Conservation (phyloP, 1,140 invertebrate genomes). For the Hermetia illucens region DNA sequence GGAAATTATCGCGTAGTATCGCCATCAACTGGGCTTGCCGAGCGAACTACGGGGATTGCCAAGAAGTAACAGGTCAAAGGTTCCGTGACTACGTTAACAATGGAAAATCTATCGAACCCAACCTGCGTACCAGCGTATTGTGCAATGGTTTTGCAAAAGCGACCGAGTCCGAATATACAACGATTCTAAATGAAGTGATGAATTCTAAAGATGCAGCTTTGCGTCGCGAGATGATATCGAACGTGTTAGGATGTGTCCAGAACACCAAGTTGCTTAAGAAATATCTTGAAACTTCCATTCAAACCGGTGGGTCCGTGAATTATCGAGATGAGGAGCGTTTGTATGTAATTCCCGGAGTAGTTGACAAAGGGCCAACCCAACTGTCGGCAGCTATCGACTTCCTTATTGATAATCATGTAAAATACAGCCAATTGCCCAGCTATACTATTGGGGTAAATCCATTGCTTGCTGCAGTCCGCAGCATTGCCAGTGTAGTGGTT, state of each 20-base stretch:
- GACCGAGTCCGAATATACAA: constrained; percentile 42
- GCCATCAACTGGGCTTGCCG: constrained; percentile 30
- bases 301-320: too few relatives aligned
- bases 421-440: too few relatives aligned
- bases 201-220: constrained; percentile 35
- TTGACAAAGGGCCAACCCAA: too few relatives aligned
- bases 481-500: too few relatives aligned
- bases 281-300: too few relatives aligned
- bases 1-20: constrained; percentile 14
- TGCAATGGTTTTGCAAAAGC: constrained; percentile 45
- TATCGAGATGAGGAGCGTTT: too few relatives aligned
- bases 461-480: too few relatives aligned
- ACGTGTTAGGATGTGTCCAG: constrained; percentile 34
- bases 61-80: constrained; percentile 16
- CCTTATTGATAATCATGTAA: too few relatives aligned
- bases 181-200: constrained; percentile 38
- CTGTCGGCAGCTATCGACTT: too few relatives aligned
- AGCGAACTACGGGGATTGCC: constrained; percentile 25
- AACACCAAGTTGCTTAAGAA: too few relatives aligned
- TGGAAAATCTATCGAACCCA: constrained; percentile 15
- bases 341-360: too few relatives aligned
- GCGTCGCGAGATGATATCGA: constrained; percentile 32
- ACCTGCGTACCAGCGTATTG: constrained; percentile 31
- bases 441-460: too few relatives aligned
- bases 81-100: constrained; percentile 18